phyloP scores from a whole-genome alignment of 2,113 vertebrate species.

The Penelope pileata region DNA sequence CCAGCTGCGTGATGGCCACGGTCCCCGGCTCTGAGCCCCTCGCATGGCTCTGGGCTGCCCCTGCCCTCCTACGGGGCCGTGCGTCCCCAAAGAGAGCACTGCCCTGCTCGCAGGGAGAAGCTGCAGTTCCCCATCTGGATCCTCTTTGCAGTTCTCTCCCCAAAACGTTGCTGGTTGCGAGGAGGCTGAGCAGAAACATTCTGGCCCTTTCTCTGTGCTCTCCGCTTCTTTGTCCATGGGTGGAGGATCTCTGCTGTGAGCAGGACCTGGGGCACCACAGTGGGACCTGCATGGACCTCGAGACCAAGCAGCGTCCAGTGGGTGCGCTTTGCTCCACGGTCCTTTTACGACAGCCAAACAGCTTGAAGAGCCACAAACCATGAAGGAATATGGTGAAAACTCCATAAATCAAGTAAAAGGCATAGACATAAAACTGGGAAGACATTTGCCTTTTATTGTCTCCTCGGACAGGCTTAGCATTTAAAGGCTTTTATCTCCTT shows the following conservation, averaged over 20 bases:
- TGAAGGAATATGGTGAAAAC: conserved; percentile 28
- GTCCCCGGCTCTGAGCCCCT: background rate
- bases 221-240: background rate
- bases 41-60: background rate
- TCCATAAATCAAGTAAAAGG: conserved; percentile 25
- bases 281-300: background rate
- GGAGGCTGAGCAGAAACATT: conserved; percentile 32
- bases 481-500: conserved; percentile 60
- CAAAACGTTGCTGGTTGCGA: background rate
- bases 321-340: background rate
- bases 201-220: background rate
- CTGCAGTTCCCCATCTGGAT: conserved; percentile 39
- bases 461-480: conserved; percentile 40
- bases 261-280: background rate
- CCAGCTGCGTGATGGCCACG: background rate
- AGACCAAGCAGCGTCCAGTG: background rate
- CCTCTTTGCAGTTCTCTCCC: conserved; percentile 45
- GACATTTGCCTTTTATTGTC: conserved; percentile 60
- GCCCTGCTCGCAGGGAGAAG: background rate
- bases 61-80: background rate
- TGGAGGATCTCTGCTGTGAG: background rate
- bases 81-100: conserved; percentile 1
- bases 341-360: background rate
- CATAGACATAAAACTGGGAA: conserved; percentile 25
- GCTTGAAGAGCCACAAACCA: conserved; percentile 31